phyloP scores from a whole-genome alignment of 2,888 invertebrate genomes.

The Dasysyrphus tricinctus region DNA sequence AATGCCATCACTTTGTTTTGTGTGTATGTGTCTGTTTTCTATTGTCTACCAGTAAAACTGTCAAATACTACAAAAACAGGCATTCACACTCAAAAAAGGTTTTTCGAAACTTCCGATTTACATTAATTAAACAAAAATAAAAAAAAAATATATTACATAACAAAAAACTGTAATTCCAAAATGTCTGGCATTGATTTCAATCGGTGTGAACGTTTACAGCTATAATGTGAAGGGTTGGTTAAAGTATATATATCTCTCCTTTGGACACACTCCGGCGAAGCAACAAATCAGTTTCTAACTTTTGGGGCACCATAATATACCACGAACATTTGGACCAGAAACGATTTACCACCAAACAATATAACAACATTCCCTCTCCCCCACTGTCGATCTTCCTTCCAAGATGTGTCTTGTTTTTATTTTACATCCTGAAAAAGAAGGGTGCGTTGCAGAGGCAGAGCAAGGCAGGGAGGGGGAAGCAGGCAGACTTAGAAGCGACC shows the following conservation, averaged over 20 bases:
- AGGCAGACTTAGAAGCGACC: constrained; percentile 5
- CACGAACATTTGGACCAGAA: constrained; percentile 70
- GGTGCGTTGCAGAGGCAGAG: neutral
- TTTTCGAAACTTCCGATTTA: constrained; percentile 51
- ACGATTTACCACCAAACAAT: constrained; percentile 66
- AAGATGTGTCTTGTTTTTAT: constrained; percentile 47
- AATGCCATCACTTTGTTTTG: too few relatives aligned
- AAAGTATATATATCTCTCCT: constrained; percentile 46
- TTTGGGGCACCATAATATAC: constrained; percentile 57
- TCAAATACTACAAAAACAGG: constrained; percentile 3
- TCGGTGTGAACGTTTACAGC: constrained; percentile 57
- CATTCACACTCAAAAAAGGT: constrained; percentile 19
- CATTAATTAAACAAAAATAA: constrained; percentile 51
- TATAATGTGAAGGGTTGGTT: constrained; percentile 62
- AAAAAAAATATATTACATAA: neutral
- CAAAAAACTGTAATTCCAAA: constrained; percentile 48
- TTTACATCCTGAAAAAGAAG: constrained; percentile 30
- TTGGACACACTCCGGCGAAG: constrained; percentile 72
- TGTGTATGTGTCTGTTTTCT: constrained; percentile 16
- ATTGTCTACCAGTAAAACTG: constrained; percentile 31
- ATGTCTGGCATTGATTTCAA: constrained; percentile 72
- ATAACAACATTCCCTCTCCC: neutral
- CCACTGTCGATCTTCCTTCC: neutral
- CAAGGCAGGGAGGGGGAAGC: neutral
- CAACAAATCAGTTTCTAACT: constrained; percentile 74